A percentile compares a stretch with the other conserved stretches of the same genome.
These are phyloP conservation scores for Phrynocephalus forsythii DNA, from an alignment of 2,797 vertebrate species.

Conservation along the genomic window DNA sequence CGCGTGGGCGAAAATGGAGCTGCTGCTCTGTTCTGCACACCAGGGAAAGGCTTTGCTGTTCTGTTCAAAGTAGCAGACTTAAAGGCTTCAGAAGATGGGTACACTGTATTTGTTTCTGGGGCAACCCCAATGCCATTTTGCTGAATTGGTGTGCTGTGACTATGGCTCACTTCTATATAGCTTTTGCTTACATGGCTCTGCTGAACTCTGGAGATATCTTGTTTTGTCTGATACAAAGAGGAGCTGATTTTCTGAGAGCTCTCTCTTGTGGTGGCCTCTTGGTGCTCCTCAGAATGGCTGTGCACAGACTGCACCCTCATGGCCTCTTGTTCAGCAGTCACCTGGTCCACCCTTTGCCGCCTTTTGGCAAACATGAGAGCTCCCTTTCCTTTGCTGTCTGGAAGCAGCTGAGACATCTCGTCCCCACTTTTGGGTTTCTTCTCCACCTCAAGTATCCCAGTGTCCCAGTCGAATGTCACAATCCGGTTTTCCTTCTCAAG, in stretches of 20 bases:
- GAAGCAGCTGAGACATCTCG: slow-evolving; percentile 88
- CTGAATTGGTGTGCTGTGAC: slow-evolving; percentile 65
- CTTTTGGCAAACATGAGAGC: slow-evolving; percentile 95
- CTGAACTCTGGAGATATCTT: slow-evolving; percentile 55
- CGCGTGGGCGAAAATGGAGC: slow-evolving; percentile 81
- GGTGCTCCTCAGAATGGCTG: slow-evolving; percentile 72
- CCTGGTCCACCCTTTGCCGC: slow-evolving; percentile 93
- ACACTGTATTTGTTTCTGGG: slow-evolving; percentile 67
- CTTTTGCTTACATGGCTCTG: slow-evolving; percentile 77
- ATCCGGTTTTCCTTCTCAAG: slow-evolving; percentile 78
- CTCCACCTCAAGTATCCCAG: slow-evolving; percentile 88
- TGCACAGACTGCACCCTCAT: slow-evolving; percentile 81
- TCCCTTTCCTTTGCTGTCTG: slow-evolving; percentile 94
- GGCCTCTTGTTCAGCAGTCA: slow-evolving; percentile 92
- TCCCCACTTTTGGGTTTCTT: slow-evolving; percentile 82
- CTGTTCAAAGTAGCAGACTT: slow-evolving; percentile 81
- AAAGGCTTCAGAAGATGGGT: slow-evolving; percentile 80
- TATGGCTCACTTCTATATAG: slow-evolving; percentile 83
- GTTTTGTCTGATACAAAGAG: slow-evolving; percentile 60
- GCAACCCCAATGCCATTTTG: slow-evolving; percentile 83
- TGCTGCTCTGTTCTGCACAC: slow-evolving; percentile 78
- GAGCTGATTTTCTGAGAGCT: slow-evolving; percentile 66
- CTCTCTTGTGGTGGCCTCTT: slow-evolving; percentile 58
- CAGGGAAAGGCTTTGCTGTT: slow-evolving; percentile 89
- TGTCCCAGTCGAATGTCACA: slow-evolving; percentile 90